Percentiles rank a stretch among this genome's conserved stretches.
These are phyloP conservation scores for Drosophila helvetica DNA, from an alignment of 2,888 invertebrate genomes.

Conservation along the genomic window DNA sequence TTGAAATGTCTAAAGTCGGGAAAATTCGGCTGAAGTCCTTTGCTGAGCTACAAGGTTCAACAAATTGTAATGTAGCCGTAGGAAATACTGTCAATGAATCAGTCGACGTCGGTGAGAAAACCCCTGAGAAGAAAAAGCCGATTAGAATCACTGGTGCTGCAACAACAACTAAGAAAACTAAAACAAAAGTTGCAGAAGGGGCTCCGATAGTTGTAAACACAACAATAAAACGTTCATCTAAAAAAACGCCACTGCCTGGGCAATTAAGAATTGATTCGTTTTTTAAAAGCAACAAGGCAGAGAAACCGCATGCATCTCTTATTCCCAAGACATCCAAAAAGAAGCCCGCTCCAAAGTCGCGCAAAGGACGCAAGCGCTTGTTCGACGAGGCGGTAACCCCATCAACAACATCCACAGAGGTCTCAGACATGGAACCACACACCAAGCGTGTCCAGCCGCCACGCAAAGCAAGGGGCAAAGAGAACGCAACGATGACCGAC, in stretches of 20 bases:
- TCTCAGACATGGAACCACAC: not conserved
- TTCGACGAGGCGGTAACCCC: conserved; percentile 47
- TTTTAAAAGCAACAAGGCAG: conserved; percentile 68
- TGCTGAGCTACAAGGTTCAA: conserved; percentile 39
- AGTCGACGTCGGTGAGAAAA: conserved; percentile 9
- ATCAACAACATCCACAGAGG: not conserved
- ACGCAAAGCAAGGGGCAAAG: conserved; percentile 28
- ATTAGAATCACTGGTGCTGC: conserved; percentile 45
- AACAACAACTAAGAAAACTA: conserved; percentile 55
- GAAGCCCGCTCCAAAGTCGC: conserved; percentile 8
- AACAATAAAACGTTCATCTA: conserved; percentile 48
- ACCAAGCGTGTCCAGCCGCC: conserved; percentile 35
- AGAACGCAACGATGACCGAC: conserved; percentile 1
- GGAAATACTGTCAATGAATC: not conserved
- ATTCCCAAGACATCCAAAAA: not conserved
- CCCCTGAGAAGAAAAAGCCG: conserved; percentile 55
- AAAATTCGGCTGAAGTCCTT: conserved; percentile 58
- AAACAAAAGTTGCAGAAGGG: not conserved
- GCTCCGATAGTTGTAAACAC: conserved; percentile 12
- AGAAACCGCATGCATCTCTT: conserved; percentile 9
- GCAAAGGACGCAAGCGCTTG: conserved; percentile 69
- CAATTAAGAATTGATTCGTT: conserved; percentile 73
- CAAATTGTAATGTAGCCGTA: not conserved
- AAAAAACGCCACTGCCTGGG: conserved; percentile 61
- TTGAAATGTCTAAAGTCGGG: conserved; percentile 48